Evolutionary conservation across 2,888 invertebrate species (phyloP), one percentile per base, ranked within the genome.

Genomic region (Coecobrya sp.): DNA sequence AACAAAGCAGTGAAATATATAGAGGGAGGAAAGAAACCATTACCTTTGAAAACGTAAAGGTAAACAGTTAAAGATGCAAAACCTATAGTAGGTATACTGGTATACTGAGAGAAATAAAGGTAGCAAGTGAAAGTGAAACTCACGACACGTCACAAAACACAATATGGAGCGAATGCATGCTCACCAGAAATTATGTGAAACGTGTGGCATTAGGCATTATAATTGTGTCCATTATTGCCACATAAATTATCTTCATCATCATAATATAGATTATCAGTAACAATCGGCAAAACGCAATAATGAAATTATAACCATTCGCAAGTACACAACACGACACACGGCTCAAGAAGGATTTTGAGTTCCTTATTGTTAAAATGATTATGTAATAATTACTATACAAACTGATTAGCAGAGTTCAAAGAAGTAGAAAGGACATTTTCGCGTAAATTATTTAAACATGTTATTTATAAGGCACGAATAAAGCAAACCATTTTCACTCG

Each of bases 261-360:
- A 81, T 13, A 3, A 16, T n/a, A 59, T 27, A 13, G 25, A 8
- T 27, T 27, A 49, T 4, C 30, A 55, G 13, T 25, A 10, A 79
- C 27, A 45, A 76, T 76, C 8, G 76, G 0, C 10, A 76, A 76
- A 16, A 49, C 27, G 49, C 27, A 42, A 42, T 36, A 76, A 30
- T 30, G 27, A 52, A 42, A 42, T 73, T 7, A 55, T 45, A 81
- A 27, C 10, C 36, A 81, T 55, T 81, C 55, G 55, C 30, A 81
- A n/a, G 55, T 52, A 55, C 55, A 55, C 55, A 52, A 55, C 30
- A 81, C 81, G 59, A 81, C 27, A 81, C 81, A 13, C 36, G 36
- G 11, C n/a, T n/a, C 81, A 81, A 59, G 81, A 81, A 81, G 45
- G 30, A 25, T 19, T 10, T 3, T 81, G 30, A 59, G 2, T 81